Percentiles rank a stretch among this genome's conserved stretches.
Evolutionary conservation across 2,113 vertebrate species (phyloP).

Genomic region (Eulemur macaco): DNA sequence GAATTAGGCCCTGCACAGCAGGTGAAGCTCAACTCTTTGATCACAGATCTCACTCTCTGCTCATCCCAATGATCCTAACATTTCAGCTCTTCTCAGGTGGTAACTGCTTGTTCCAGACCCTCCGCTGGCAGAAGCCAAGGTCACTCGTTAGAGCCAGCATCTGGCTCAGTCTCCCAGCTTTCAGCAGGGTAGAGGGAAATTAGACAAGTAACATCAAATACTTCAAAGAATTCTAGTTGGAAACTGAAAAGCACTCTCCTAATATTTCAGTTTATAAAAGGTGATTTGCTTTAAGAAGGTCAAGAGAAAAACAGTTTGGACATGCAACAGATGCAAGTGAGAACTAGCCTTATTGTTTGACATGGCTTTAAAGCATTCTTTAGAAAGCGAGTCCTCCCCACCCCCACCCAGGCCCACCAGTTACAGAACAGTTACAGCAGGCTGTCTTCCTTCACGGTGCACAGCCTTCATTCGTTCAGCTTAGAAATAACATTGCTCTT

Average conservation of each 20-base stretch:
- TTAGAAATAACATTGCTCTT: not conserved
- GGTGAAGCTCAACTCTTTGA: not conserved
- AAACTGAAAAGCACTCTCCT: not conserved
- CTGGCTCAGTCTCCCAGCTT: not conserved
- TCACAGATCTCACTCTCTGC: not conserved
- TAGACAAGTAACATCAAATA: not conserved
- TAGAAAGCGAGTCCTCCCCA: not conserved
- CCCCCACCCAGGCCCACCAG: not conserved
- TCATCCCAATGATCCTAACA: not conserved
- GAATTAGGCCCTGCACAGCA: not conserved
- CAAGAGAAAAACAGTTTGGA: not conserved
- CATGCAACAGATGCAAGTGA: not conserved
- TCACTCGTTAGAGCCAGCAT: not conserved
- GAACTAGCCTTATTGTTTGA: not conserved
- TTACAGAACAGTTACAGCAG: not conserved
- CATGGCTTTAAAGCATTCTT: not conserved
- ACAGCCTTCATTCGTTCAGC: not conserved
- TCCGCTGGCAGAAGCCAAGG: not conserved
- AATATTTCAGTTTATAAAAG: not conserved
- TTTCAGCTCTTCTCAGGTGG: not conserved
- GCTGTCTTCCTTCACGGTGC: not conserved
- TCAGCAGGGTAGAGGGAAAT: not conserved
- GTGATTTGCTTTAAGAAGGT: not conserved
- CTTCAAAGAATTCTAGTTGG: not conserved
- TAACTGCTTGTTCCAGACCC: not conserved